Conservation (phyloP, 2,113 vertebrate genomes). For the Channa argus region DNA sequence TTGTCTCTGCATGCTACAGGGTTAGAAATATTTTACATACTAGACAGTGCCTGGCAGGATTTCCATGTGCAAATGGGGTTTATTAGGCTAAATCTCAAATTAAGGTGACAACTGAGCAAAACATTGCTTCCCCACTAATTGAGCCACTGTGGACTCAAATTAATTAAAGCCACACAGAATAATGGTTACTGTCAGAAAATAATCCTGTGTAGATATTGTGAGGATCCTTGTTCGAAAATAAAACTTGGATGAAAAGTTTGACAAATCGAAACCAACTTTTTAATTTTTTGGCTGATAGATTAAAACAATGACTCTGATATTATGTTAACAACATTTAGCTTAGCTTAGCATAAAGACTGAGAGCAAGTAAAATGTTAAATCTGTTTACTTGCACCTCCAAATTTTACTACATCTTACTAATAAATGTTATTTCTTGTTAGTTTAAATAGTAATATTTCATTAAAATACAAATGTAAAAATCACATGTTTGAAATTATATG, state of each 20-base stretch:
- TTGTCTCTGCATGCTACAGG: not conserved
- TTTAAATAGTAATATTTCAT: no score
- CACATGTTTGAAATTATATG: no score
- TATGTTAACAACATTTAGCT: not conserved
- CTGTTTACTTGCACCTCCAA: not conserved
- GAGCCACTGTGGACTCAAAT: not conserved
- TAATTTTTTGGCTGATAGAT: no score
- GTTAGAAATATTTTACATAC: not conserved
- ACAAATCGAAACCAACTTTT: no score
- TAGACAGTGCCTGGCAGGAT: not conserved
- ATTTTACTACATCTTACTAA: not conserved
- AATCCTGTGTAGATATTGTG: not conserved
- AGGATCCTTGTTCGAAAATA: no score
- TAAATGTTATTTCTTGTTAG: no score
- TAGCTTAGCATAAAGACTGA: not conserved
- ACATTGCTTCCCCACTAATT: not conserved
- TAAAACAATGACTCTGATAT: no score
- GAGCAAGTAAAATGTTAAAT: not conserved
- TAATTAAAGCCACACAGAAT: not conserved
- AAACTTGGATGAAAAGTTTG: no score
- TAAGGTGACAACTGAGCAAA: not conserved
- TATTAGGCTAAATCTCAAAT: conserved; percentile 1
- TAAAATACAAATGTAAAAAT: no score
- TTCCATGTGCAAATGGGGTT: not conserved
- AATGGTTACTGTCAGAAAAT: not conserved